A percentile compares a stretch with the other conserved stretches of the same genome.
Evolutionary conservation across 2,888 invertebrate genomes (phyloP).

Genomic region (Lasioglossum leucozonium): DNA sequence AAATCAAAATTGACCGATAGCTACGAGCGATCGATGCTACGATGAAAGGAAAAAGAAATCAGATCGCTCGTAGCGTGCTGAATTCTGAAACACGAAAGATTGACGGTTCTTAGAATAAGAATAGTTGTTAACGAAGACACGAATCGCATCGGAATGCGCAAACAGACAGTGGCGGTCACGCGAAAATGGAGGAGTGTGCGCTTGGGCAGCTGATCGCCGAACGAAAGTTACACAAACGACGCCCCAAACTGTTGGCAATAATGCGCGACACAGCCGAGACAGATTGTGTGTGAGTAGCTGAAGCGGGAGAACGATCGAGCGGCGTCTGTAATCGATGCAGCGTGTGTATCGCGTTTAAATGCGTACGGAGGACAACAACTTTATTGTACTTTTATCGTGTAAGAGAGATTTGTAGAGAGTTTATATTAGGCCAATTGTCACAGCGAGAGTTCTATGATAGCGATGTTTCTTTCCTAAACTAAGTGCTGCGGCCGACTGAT

Average conservation of each 20-base stretch:
- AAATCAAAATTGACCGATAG: no score
- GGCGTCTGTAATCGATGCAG: slow-evolving; percentile 47
- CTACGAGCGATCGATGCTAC: no score
- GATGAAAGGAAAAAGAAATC: no score
- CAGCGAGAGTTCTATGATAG: slow-evolving; percentile 63
- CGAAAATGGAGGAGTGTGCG: no score
- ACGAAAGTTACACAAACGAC: slow-evolving; percentile 1
- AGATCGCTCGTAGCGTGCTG: not conserved
- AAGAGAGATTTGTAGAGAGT: slow-evolving; percentile 73
- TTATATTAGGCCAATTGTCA: slow-evolving; percentile 70
- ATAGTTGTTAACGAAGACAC: not conserved
- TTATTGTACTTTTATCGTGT: slow-evolving; percentile 67
- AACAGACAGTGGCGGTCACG: not conserved
- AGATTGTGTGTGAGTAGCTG: slow-evolving; percentile 19
- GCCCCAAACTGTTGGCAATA: slow-evolving; percentile 64
- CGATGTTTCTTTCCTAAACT: slow-evolving; percentile 44
- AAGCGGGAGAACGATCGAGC: slow-evolving; percentile 37
- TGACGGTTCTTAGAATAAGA: not conserved
- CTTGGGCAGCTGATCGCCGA: not conserved
- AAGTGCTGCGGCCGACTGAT: slow-evolving; percentile 35
- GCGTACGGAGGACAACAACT: slow-evolving; percentile 58
- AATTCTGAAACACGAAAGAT: not conserved
- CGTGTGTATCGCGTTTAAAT: slow-evolving; percentile 42
- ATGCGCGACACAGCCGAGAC: slow-evolving; percentile 45
- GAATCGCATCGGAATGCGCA: not conserved